phyloP scores from a whole-genome alignment of 2,113 vertebrate genomes.

The Greenwoodochromis staneri region DNA sequence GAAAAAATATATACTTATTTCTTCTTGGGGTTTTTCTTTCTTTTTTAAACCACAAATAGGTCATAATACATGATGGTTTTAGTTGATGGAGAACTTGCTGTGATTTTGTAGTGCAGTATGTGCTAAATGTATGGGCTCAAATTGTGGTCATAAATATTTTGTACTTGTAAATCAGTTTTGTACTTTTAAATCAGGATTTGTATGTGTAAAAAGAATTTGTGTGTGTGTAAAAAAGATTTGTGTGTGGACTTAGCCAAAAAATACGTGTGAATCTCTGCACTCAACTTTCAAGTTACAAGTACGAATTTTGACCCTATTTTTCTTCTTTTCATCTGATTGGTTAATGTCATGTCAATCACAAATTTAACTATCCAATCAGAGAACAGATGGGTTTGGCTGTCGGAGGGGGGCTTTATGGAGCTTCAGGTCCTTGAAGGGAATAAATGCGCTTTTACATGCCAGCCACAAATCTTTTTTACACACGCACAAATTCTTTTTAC shows the following conservation, averaged over 20 bases:
- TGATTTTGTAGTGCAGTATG: background rate
- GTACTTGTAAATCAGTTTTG: background rate
- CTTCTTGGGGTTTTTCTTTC: background rate
- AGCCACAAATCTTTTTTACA: background rate
- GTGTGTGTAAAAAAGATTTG: background rate
- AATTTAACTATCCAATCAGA: too few species aligned
- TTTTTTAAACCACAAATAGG: background rate
- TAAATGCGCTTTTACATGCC: too few species aligned
- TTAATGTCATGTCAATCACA: too few species aligned
- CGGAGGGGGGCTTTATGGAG: rapidly evolving
- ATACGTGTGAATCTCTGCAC: background rate
- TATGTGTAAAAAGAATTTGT: too few species aligned
- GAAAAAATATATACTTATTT: background rate
- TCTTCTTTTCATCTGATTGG: too few species aligned
- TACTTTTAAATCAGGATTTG: background rate
- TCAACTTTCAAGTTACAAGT: background rate
- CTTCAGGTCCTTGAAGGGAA: too few species aligned
- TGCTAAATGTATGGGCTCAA: background rate
- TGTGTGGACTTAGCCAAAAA: background rate
- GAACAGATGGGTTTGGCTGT: too few species aligned
- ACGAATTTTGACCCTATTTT: too few species aligned
- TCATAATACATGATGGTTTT: background rate
- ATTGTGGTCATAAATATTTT: background rate
- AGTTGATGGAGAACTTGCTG: background rate
- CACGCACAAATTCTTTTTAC: background rate